Conservation (phyloP, 1,140 invertebrate genomes). For the Eufriesea mexicana region DNA sequence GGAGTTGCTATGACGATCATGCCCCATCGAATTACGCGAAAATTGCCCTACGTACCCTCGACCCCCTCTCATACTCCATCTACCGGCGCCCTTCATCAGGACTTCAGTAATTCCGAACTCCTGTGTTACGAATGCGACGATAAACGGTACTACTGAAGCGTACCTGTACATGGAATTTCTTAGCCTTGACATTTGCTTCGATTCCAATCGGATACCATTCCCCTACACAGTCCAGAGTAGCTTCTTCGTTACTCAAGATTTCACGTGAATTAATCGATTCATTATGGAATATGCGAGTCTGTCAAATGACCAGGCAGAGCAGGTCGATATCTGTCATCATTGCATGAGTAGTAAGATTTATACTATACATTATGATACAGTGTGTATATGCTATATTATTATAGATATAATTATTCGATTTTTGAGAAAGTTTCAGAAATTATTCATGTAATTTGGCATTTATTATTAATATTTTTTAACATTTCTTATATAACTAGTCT, state of each 20-base stretch:
- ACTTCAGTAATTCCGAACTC: conserved; percentile 66
- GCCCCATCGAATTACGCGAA: conserved; percentile 81
- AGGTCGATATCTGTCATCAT: no score
- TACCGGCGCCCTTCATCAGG: conserved; percentile 59
- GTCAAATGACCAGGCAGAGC: no score
- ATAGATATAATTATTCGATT: no score
- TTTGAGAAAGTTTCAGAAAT: no score
- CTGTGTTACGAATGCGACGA: conserved; percentile 73
- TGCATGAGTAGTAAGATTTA: no score
- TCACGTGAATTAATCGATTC: neutral
- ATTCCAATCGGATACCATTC: neutral
- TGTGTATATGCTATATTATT: no score
- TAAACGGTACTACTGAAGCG: conserved; percentile 76
- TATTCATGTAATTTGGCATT: no score
- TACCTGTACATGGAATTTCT: conserved; percentile 74
- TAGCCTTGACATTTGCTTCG: conserved; percentile 38
- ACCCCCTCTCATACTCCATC: conserved; percentile 49
- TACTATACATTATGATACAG: no score
- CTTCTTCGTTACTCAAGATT: neutral
- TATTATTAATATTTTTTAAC: no score
- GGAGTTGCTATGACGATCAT: conserved; percentile 82
- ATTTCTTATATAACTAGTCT: no score
- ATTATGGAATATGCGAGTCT: no score
- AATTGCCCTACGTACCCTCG: conserved; percentile 80
- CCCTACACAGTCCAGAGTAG: neutral